Base-by-base conservation (phyloP, 1,140 invertebrate species). In the Panagrolaimus sp. region DNA sequence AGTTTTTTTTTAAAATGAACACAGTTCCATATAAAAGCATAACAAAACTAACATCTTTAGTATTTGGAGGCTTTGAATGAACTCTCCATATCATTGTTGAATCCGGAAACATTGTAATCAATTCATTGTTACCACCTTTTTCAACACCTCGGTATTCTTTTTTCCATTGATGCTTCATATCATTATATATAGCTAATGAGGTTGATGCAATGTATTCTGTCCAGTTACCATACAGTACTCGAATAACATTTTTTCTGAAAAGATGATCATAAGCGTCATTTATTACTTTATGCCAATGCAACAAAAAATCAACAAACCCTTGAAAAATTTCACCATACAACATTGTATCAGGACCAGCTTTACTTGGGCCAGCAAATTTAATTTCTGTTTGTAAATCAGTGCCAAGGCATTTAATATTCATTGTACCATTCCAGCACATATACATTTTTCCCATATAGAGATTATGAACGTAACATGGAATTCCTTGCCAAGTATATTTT, bases 401-500 rank as follows among this genome's bases (percentile, higher is more conserved):
- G 12, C 24, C 12, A 17, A 44, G 44, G 38, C 38, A 65, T 46
- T 28, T 32, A 46, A 65, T 32, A 47, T 46, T 24, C 45, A 65
- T 64, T 43, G 58, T 44, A 43, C 26, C 46, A 67, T 28, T 48
- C 75, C 95, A 93, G 85, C 96, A 93, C 84, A 97, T 94, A 93
- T 94, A 98, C 15, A 97, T 86, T 83, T 93, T 92, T 44, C 94
- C 94, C 32, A 96, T 92, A 73, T 97, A 91, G 46, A 98, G 91
- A 84, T 97, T 97, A 84, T 97, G 93, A 12, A 97, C 89, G 83
- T 91, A 92, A 82, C 93, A 96, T 84, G 93, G 94, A 26, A 96
- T 91, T 84, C 94, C 94, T 68, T 88, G 90, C 93, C 93, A 97
- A 15, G 91, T 93, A 83, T 96, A 97, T 0, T 89, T 89, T 85